Conservation (phyloP, 2,888 invertebrate species). For the Hypomecis atomaria region DNA sequence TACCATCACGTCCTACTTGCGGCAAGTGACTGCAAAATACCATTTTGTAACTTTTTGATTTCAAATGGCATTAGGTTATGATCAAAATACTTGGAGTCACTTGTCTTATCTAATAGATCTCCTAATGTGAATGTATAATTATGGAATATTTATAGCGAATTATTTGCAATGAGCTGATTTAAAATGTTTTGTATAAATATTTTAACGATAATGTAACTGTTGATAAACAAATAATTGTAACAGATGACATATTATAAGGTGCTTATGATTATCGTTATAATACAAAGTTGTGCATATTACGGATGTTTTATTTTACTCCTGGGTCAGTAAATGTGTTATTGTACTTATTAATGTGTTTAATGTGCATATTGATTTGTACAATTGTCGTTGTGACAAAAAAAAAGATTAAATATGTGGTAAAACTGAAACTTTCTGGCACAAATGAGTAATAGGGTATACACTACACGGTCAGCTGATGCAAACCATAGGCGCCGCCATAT, state of each 20-base stretch:
- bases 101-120: constrained; percentile 27
- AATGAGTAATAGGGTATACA: too few relatives aligned
- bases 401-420: too few relatives aligned
- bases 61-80: not conserved
- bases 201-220: constrained; percentile 82
- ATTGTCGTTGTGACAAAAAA: too few relatives aligned
- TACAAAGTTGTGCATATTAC: constrained; percentile 83
- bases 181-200: constrained; percentile 82
- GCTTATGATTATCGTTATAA: constrained; percentile 85
- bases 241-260: constrained; percentile 83
- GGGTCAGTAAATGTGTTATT: too few relatives aligned
- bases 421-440: too few relatives aligned
- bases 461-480: too few relatives aligned
- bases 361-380: too few relatives aligned
- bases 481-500: too few relatives aligned
- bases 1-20: not conserved
- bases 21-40: constrained; percentile 17
- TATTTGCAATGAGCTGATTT: constrained; percentile 72
- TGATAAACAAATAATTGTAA: constrained; percentile 79
- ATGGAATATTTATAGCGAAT: constrained; percentile 46
- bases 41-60: not conserved
- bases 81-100: constrained; percentile 9
- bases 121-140: constrained; percentile 28
- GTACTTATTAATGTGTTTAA: too few relatives aligned
- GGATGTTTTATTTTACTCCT: constrained; percentile 50